Conservation (phyloP, 2,113 vertebrate species). For the Pangasianodon hypophthalmus region DNA sequence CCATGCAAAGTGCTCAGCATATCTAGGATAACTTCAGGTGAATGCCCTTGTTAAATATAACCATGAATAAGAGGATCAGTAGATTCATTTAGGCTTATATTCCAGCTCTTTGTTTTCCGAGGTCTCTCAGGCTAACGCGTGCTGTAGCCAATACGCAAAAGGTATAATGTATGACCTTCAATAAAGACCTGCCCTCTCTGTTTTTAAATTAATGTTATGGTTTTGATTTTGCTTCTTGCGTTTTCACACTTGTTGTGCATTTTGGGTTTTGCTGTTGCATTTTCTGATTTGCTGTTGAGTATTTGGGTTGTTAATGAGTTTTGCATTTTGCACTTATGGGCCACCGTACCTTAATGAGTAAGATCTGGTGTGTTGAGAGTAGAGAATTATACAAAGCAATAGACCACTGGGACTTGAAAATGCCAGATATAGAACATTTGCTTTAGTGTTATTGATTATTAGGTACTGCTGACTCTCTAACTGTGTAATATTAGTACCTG, state of each 20-base stretch:
- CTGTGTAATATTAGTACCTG: constrained; percentile 25
- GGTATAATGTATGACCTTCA: too few species aligned
- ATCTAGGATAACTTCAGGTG: neutral
- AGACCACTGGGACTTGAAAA: neutral
- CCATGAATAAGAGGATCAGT: too few species aligned
- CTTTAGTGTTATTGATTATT: neutral
- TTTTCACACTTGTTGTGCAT: neutral
- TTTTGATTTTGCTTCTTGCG: neutral
- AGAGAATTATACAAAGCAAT: neutral
- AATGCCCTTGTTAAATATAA: neutral
- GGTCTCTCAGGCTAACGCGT: neutral
- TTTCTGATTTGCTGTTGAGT: neutral
- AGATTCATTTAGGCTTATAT: neutral
- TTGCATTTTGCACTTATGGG: neutral
- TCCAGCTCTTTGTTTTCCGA: neutral
- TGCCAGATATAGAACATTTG: neutral
- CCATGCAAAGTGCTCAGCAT: neutral
- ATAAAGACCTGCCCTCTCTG: neutral
- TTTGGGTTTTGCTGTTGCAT: neutral
- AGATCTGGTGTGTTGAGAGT: neutral
- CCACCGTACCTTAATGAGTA: neutral
- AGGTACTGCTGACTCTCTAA: neutral
- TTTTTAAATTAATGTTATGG: neutral
- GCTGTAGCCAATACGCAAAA: neutral
- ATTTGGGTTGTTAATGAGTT: neutral